phyloP scores from a whole-genome alignment of 2,888 invertebrate genomes.

The Phymatocera aterrima region DNA sequence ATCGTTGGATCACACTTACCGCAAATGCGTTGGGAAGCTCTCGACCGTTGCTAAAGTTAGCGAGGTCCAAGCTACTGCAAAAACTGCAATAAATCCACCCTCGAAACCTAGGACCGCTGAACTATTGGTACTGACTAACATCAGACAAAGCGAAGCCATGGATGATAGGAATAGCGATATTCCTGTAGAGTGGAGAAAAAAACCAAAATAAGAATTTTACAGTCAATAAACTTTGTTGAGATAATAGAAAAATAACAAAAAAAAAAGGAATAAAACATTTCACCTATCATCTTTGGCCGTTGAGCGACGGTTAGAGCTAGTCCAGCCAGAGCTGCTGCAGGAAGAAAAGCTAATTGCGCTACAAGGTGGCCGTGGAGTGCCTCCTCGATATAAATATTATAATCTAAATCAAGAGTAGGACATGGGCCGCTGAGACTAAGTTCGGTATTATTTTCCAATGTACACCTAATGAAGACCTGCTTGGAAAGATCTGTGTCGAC shows the following conservation, averaged over 20 bases:
- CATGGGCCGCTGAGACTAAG: constrained; percentile 74
- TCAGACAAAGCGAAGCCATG: constrained; percentile 72
- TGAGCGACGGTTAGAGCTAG: constrained; percentile 73
- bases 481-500: constrained; percentile 82
- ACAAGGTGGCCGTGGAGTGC: constrained; percentile 74
- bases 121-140: constrained; percentile 71
- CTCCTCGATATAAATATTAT: constrained; percentile 79
- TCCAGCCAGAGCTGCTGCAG: constrained; percentile 73
- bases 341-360: constrained; percentile 74
- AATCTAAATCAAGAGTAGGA: constrained; percentile 77
- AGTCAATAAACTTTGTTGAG: too few relatives aligned
- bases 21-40: constrained; percentile 74
- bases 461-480: constrained; percentile 80
- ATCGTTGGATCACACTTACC: too few relatives aligned
- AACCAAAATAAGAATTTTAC: constrained; percentile 5
- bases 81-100: constrained; percentile 74
- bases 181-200: constrained; percentile 61
- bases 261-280: background rate
- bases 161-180: constrained; percentile 73
- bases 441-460: constrained; percentile 77
- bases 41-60: constrained; percentile 74
- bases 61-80: constrained; percentile 75
- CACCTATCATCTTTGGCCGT: constrained; percentile 74
- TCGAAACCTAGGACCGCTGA: constrained; percentile 74
- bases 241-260: too few relatives aligned